Percentiles rank a stretch among this genome's conserved stretches.
Evolutionary conservation across 1,140 invertebrate species (phyloP).

Genomic region (Atta cephalotes): DNA sequence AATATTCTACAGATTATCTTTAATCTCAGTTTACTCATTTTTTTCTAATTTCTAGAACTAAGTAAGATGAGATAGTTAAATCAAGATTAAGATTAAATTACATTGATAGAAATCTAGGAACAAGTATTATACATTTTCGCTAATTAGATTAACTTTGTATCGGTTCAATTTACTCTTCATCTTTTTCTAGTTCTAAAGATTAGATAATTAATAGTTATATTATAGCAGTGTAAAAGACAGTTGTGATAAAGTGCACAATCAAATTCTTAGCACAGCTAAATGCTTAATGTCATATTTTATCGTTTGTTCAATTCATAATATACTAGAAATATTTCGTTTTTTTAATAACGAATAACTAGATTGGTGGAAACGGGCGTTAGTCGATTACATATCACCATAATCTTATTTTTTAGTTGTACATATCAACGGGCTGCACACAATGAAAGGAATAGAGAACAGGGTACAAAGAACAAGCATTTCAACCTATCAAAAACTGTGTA

Average conservation of each 20-base stretch:
- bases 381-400: neutral
- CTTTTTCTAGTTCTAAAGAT: neutral
- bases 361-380: too few species aligned
- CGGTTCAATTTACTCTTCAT: too few species aligned
- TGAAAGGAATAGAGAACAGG: too few species aligned
- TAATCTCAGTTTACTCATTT: too few species aligned
- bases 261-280: constrained; percentile 8
- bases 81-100: neutral
- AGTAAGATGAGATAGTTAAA: too few species aligned
- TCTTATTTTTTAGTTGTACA: neutral
- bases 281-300: constrained; percentile 46
- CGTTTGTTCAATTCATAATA: constrained; percentile 26
- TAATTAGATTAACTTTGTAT: too few species aligned
- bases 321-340: constrained; percentile 16
- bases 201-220: constrained; percentile 35
- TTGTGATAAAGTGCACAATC: constrained; percentile 45
- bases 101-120: neutral
- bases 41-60: too few species aligned
- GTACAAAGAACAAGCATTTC: too few species aligned
- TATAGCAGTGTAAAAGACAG: constrained; percentile 51
- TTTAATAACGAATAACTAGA: constrained; percentile 21
- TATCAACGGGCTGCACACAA: neutral
- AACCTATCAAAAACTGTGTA: too few species aligned
- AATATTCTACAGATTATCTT: too few species aligned
- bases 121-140: neutral